These are phyloP conservation scores for Drosophila orosa DNA, from an alignment of 1,140 invertebrate genomes.

Conservation along the genomic window DNA sequence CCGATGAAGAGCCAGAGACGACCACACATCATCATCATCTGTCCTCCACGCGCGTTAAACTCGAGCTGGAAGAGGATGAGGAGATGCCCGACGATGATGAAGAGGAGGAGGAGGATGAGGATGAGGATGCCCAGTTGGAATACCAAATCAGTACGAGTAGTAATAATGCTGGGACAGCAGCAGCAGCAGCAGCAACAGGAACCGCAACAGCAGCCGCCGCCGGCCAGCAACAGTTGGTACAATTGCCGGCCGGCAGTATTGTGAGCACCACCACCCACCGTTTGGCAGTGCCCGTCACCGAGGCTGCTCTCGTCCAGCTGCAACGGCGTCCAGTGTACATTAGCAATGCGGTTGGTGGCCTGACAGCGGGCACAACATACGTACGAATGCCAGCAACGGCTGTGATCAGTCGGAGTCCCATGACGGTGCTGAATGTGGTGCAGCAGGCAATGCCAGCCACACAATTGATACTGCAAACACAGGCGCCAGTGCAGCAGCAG, in stretches of 20 bases:
- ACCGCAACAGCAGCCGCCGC: constrained; percentile 22
- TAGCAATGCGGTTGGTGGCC: constrained; percentile 70
- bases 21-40: constrained; percentile 32
- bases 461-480: constrained; percentile 73
- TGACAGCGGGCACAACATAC: constrained; percentile 68
- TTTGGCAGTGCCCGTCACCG: constrained; percentile 74
- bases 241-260: constrained; percentile 74
- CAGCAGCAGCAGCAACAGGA: constrained; percentile 7
- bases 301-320: constrained; percentile 71
- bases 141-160: constrained; percentile 45
- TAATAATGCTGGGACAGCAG: background rate
- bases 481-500: constrained; percentile 38
- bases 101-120: constrained; percentile 55
- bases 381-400: constrained; percentile 75
- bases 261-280: constrained; percentile 77
- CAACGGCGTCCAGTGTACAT: constrained; percentile 81
- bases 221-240: constrained; percentile 69
- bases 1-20: constrained; percentile 72
- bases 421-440: constrained; percentile 82
- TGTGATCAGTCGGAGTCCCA: constrained; percentile 79
- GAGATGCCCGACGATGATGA: constrained; percentile 64
- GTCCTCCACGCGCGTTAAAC: constrained; percentile 62
- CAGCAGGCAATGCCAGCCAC: constrained; percentile 72
- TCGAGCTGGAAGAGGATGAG: constrained; percentile 71
- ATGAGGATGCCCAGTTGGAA: constrained; percentile 56